A percentile compares a stretch with the other conserved stretches of the same genome.
These are phyloP conservation scores for Ciona savignyi DNA, from an alignment of 23 tunicate genomes.

Conservation along the genomic window DNA sequence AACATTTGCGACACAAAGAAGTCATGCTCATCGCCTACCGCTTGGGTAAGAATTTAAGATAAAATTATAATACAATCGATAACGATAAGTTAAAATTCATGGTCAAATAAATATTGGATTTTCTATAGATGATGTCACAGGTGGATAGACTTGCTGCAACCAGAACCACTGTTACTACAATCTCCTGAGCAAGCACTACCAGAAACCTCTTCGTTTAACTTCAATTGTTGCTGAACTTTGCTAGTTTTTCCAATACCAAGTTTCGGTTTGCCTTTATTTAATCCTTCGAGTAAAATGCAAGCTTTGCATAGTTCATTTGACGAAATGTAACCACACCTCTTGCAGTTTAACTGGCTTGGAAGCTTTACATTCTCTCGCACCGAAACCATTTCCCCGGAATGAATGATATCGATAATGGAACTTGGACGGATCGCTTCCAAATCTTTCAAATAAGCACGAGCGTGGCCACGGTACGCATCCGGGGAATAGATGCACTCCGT, in stretches of 20 bases:
- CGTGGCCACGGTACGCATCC: constrained; percentile 92
- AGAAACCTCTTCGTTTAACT: not conserved
- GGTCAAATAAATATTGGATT: no score
- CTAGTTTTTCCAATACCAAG: constrained; percentile 96
- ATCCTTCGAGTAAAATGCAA: constrained; percentile 87
- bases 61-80: no score
- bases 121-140: no score
- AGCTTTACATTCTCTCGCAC: constrained; percentile 79
- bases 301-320: constrained; percentile 96
- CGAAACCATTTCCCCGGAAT: constrained; percentile 86
- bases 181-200: not conserved
- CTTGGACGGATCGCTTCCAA: constrained; percentile 89
- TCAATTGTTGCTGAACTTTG: constrained; percentile 47
- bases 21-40: no score
- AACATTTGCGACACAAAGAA: no score
- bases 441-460: constrained; percentile 84
- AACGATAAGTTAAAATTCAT: no score
- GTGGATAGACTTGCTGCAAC: not conserved
- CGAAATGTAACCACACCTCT: constrained; percentile 87
- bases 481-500: constrained; percentile 99
- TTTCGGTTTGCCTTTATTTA: constrained; percentile 86
- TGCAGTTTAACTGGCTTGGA: constrained; percentile 67
- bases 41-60: no score
- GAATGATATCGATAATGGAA: constrained; percentile 80
- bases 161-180: not conserved